phyloP scores from a whole-genome alignment of 2,888 invertebrate species.

The Drosophila ezoana region DNA sequence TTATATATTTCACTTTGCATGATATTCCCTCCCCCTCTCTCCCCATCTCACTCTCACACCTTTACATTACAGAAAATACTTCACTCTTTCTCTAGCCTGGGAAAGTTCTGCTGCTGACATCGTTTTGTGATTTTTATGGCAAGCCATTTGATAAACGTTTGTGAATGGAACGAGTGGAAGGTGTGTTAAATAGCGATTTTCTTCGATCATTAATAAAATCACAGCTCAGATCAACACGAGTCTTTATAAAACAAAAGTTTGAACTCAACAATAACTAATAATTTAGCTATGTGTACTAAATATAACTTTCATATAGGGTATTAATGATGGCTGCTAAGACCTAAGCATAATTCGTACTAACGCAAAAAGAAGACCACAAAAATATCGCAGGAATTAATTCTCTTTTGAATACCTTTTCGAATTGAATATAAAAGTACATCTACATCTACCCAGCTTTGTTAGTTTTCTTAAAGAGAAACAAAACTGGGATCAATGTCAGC shows the following conservation, averaged over 20 bases:
- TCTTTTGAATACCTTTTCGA: too few species aligned
- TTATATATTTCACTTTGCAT: conserved; percentile 72
- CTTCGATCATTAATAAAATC: conserved; percentile 9
- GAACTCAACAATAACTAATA: not conserved
- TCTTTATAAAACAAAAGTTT: not conserved
- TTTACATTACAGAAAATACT: conserved; percentile 1
- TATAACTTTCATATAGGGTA: too few species aligned
- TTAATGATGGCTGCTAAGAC: too few species aligned
- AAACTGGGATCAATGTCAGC: too few species aligned
- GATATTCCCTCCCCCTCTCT: conserved; percentile 22
- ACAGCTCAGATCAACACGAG: not conserved
- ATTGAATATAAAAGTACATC: too few species aligned
- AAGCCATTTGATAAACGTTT: conserved; percentile 18
- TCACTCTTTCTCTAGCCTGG: conserved; percentile 38
- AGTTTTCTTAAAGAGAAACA: too few species aligned
- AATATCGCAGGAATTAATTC: too few species aligned
- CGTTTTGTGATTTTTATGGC: conserved; percentile 47
- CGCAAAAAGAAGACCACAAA: too few species aligned
- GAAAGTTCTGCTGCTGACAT: conserved; percentile 65
- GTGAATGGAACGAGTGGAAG: conserved; percentile 15
- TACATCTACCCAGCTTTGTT: too few species aligned
- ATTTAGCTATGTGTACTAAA: too few species aligned
- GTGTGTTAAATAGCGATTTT: conserved; percentile 11
- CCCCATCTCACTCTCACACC: conserved; percentile 3
- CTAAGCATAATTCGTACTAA: too few species aligned